Percentiles rank a stretch among this genome's conserved stretches.
Evolutionary conservation across 2,888 invertebrate species (phyloP).

Genomic region (Vandiemenella viatica): DNA sequence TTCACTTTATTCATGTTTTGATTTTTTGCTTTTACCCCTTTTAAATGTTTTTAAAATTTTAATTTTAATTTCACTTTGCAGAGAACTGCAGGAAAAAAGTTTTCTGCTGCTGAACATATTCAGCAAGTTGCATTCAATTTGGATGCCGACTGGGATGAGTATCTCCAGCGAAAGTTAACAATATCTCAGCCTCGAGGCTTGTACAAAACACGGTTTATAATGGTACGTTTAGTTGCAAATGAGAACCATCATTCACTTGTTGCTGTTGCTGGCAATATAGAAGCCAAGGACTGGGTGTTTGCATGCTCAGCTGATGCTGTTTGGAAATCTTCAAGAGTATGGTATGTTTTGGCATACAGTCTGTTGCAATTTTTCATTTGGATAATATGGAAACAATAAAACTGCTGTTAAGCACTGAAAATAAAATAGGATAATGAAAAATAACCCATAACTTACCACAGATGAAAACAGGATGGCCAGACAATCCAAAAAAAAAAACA

Average conservation of each 20-base stretch:
- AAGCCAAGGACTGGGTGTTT: constrained; percentile 60
- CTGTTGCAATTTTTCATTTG: too few species aligned
- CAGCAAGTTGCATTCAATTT: constrained; percentile 23
- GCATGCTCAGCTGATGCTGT: constrained; percentile 49
- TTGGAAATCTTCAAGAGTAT: constrained; percentile 38
- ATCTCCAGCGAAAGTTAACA: constrained; percentile 29
- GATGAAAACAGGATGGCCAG: too few species aligned
- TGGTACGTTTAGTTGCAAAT: constrained; percentile 42
- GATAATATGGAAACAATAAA: too few species aligned
- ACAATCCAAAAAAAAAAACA: too few species aligned
- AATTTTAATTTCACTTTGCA: constrained; percentile 21
- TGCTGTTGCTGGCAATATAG: constrained; percentile 50
- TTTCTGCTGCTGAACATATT: constrained; percentile 24
- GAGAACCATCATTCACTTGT: constrained; percentile 43
- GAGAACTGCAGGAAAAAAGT: constrained; percentile 30
- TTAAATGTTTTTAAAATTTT: constrained; percentile 16
- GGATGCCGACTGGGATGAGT: constrained; percentile 36
- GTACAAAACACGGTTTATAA: constrained; percentile 32
- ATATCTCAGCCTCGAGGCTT: constrained; percentile 25
- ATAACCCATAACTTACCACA: too few species aligned
- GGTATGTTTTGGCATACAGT: too few species aligned
- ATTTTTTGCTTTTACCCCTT: not conserved
- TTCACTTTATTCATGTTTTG: too few species aligned
- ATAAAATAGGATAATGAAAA: too few species aligned
- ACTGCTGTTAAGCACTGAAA: too few species aligned